Evolutionary conservation across 2,113 vertebrate species (phyloP), one percentile per base, ranked within the genome.

Genomic region (Morone chrysops): DNA sequence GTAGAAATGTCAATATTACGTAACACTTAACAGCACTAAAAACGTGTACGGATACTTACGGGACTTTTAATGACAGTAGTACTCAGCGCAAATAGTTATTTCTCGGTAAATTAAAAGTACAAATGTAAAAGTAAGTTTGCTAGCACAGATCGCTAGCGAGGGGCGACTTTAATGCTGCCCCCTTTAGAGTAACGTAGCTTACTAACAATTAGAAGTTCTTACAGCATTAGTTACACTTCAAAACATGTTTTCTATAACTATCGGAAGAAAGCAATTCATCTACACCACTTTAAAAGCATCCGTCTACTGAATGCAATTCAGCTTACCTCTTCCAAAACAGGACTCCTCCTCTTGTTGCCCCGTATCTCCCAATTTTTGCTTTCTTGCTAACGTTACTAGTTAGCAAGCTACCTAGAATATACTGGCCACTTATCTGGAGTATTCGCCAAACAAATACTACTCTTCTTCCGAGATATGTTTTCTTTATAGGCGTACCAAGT

Each of bases 301-400:
- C 1, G 4, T 16, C 31, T 4, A 61, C 16, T 43, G 53, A 41
- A 56, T 20, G 8, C 20, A 70, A 57, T 18, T 43, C 17, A 67
- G 40, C 87, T 87, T 84, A 94, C 94, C 94, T 95, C 84, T 80
- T 82, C 71, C 18, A 75, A 75, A 85, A 85, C 85, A 87, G 67
- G 82, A 88, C 92, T 90, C 89, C 87, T 90, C 84, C 88, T 87
- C 90, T 85, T 75, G 85, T 85, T 90, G 78, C 77, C 76, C 73
- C 69, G 78, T 82, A 75, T 87, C 89, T 92, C 82, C 71, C 78
- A 87, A 78, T 89, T 92, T 81, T 57, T 87, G 82, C 84, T 84
- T 86, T 68, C 66, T 68, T 85, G 91, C 90, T 92, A 90, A 80
- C 86, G 48, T 83, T 81, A 75, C 77, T 76, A 82, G 90, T 90